Percentiles rank a stretch among this genome's conserved stretches.
phyloP scores from a whole-genome alignment of 2,888 invertebrate species.

The Amiota minor region DNA sequence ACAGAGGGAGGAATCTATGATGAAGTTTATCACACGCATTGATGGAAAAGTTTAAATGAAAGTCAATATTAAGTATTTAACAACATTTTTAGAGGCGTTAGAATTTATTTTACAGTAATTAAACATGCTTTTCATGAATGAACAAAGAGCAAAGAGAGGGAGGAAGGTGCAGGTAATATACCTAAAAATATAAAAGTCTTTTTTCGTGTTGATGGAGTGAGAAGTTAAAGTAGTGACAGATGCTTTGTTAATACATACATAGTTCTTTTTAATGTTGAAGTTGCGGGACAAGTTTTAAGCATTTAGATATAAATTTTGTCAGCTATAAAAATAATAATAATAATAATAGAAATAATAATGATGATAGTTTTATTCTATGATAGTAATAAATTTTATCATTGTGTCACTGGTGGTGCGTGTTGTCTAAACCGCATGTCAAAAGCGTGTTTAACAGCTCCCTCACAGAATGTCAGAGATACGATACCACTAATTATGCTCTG shows the following conservation, averaged over 20 bases:
- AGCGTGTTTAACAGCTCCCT: background rate
- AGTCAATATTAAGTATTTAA: slow-evolving; percentile 17
- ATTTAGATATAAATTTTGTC: background rate
- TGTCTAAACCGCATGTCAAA: background rate
- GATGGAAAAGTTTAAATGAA: background rate
- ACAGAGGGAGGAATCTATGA: too few relatives aligned
- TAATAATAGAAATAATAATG: too few relatives aligned
- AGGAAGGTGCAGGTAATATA: background rate
- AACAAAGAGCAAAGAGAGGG: background rate
- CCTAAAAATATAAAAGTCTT: background rate
- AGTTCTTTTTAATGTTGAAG: too few relatives aligned
- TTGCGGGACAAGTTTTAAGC: background rate
- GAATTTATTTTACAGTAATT: slow-evolving; percentile 28
- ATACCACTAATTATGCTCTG: slow-evolving; percentile 13
- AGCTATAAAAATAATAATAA: background rate
- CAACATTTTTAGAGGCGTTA: slow-evolving; percentile 24
- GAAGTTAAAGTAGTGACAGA: background rate
- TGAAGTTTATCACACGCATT: background rate
- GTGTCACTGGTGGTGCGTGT: too few relatives aligned
- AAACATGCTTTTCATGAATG: slow-evolving; percentile 27
- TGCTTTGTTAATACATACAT: background rate
- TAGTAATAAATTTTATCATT: too few relatives aligned
- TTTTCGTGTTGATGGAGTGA: background rate
- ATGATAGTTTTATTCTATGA: too few relatives aligned
- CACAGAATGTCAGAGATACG: too few relatives aligned